Percentiles rank a stretch among this genome's conserved stretches.
Conservation (phyloP, 2,797 vertebrate species). For the Ctenosaura bakeri region DNA sequence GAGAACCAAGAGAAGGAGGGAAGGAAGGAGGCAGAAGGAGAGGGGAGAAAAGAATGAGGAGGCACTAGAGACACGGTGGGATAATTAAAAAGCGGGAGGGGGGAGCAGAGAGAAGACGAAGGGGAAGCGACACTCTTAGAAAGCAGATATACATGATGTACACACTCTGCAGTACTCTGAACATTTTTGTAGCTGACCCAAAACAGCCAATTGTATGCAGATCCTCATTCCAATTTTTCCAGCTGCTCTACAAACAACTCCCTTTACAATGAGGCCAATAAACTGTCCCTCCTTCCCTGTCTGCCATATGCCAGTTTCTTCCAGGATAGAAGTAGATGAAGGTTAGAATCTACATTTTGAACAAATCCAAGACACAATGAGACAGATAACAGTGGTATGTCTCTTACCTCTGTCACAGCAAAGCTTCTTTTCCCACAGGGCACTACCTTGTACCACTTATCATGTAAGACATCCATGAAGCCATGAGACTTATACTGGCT, state of each 20-base stretch:
- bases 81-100: no score
- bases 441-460: constrained; percentile 99
- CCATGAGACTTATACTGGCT: constrained; percentile 98
- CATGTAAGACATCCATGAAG: constrained; percentile 97
- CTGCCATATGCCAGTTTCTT: neutral
- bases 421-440: constrained; percentile 98
- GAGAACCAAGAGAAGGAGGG: no score
- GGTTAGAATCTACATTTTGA: neutral
- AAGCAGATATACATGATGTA: neutral
- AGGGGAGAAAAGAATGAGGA: no score
- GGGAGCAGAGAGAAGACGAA: no score
- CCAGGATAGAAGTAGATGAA: no score
- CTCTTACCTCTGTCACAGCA: constrained; percentile 93
- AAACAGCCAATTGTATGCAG: neutral
- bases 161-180: neutral
- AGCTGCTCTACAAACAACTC: neutral
- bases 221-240: neutral
- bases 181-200: neutral
- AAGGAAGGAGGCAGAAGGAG: no score
- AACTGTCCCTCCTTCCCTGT: no score
- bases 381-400: fast-evolving
- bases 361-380: neutral
- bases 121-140: neutral
- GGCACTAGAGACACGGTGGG: no score
- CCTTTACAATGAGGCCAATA: neutral